Conservation (phyloP, 2,888 invertebrate genomes). For the Agrotis segetum region DNA sequence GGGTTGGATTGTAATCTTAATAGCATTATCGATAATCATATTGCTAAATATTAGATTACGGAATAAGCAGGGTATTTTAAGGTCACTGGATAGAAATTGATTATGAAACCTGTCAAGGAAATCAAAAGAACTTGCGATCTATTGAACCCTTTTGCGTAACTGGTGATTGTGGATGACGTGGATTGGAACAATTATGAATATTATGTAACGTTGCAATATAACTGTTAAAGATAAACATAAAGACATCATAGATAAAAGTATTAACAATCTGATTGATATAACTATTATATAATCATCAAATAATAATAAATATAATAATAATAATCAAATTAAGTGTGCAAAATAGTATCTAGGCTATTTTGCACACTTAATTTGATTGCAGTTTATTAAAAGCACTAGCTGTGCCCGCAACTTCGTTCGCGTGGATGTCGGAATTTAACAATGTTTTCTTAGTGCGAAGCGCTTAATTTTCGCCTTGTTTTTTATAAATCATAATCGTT, state of each 20-base stretch:
- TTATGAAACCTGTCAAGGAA: slow-evolving; percentile 52
- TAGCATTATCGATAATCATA: slow-evolving; percentile 73
- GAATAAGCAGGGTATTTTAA: slow-evolving; percentile 57
- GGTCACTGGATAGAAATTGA: slow-evolving; percentile 47
- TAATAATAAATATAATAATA: too few relatives aligned
- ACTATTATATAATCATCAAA: too few relatives aligned
- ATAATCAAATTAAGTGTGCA: too few relatives aligned
- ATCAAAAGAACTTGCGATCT: slow-evolving; percentile 33
- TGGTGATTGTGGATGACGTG: slow-evolving; percentile 24
- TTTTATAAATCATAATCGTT: too few relatives aligned
- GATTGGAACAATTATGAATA: slow-evolving; percentile 2
- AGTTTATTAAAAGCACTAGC: not conserved
- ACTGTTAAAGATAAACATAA: not conserved
- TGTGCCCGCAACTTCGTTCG: too few relatives aligned
- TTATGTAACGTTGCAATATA: slow-evolving; percentile 1
- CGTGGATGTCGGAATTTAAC: too few relatives aligned
- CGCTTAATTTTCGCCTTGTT: too few relatives aligned
- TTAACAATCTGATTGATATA: not conserved
- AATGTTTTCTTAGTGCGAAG: too few relatives aligned
- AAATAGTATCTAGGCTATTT: not conserved
- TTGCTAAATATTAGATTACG: slow-evolving; percentile 66
- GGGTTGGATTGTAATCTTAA: slow-evolving; percentile 68
- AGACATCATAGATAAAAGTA: not conserved
- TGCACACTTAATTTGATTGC: not conserved
- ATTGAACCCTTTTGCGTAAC: slow-evolving; percentile 41